Evolutionary conservation across 2,113 vertebrate species (phyloP).

Genomic region (Phoenicopterus ruber): DNA sequence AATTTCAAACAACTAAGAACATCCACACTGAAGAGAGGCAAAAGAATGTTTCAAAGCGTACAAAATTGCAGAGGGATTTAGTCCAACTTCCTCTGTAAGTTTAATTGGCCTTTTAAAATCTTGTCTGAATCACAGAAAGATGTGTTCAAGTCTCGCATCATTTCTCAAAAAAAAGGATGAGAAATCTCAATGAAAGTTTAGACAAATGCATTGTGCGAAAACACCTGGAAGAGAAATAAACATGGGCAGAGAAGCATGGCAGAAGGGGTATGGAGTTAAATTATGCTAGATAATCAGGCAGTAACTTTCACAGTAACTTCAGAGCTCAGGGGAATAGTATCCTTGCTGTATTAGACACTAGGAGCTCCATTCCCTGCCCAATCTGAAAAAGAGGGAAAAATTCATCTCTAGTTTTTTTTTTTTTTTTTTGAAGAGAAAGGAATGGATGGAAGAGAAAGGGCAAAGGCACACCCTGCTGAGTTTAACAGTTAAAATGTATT

Average conservation of each 20-base stretch:
- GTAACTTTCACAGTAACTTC: neutral
- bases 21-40: neutral
- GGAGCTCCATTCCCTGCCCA: neutral
- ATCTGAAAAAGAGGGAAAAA: neutral
- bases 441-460: neutral
- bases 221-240: neutral
- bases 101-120: neutral
- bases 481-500: neutral
- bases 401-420: neutral
- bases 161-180: neutral
- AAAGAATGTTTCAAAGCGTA: neutral
- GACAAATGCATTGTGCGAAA: neutral
- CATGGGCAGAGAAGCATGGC: neutral
- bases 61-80: neutral
- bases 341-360: neutral
- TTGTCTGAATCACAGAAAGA: neutral
- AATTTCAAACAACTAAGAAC: neutral
- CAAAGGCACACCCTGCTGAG: neutral
- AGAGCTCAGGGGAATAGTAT: neutral
- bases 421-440: too few relatives aligned
- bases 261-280: neutral
- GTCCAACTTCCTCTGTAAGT: neutral
- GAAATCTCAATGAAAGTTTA: neutral
- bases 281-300: neutral
- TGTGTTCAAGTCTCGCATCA: rapidly evolving